phyloP scores from a whole-genome alignment of 2,113 vertebrate species.

The Calonectris borealis region DNA sequence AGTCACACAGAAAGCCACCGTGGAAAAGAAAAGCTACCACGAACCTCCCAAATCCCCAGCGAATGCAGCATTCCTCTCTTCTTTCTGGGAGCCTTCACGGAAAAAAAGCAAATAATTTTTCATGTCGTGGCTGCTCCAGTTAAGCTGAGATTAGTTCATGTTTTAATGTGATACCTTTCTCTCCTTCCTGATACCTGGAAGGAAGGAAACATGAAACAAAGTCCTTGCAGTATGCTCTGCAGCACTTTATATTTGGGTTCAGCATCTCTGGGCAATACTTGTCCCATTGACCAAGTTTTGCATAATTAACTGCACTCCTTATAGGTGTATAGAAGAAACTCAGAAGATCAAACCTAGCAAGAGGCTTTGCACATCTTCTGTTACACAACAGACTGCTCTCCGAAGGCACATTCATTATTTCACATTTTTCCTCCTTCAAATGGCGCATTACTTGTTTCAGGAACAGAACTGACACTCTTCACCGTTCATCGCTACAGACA shows the following conservation, averaged over 20 bases:
- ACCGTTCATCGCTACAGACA: not conserved
- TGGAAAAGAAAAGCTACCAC: not conserved
- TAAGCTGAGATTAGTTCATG: not conserved
- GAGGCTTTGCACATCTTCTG: not conserved
- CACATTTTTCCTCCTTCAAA: conserved; percentile 4
- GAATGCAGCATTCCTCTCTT: rapidly evolving
- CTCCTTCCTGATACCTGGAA: not conserved
- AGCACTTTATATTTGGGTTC: not conserved
- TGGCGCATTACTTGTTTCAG: conserved; percentile 19
- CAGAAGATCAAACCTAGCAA: not conserved
- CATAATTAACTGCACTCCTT: not conserved
- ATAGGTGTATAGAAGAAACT: not conserved
- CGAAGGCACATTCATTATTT: not conserved
- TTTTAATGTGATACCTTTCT: not conserved
- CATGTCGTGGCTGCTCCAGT: not conserved
- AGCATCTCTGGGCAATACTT: not conserved
- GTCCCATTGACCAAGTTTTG: not conserved
- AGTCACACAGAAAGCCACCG: not conserved
- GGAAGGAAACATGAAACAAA: not conserved
- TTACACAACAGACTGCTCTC: not conserved
- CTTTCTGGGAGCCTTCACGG: not conserved
- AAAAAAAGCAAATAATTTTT: not conserved
- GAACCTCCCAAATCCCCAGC: not conserved
- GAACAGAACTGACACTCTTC: conserved; percentile 39
- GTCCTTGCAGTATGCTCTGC: not conserved